These are phyloP conservation scores for Cosmia pyralina DNA, from an alignment of 2,888 invertebrate genomes.

Conservation along the genomic window DNA sequence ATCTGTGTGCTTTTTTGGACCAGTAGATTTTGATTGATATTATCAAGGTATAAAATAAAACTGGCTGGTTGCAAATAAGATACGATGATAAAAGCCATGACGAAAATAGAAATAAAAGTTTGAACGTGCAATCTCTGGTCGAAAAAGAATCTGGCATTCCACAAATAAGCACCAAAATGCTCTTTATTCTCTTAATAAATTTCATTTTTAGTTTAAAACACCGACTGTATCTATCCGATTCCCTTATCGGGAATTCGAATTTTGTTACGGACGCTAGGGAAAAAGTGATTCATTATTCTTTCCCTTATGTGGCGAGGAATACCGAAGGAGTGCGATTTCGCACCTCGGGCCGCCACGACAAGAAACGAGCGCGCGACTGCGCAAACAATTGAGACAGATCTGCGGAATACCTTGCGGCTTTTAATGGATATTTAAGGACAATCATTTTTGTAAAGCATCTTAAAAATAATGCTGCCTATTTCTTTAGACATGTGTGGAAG, in stretches of 20 bases:
- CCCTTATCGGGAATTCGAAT: slow-evolving; percentile 57
- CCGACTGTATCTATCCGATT: slow-evolving; percentile 31
- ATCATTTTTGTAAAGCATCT: neutral
- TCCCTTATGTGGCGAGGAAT: slow-evolving; percentile 51
- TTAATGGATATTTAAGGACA: slow-evolving; percentile 13
- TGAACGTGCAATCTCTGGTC: slow-evolving; percentile 8
- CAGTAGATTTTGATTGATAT: neutral
- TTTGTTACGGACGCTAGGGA: slow-evolving; percentile 47
- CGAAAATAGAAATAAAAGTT: neutral
- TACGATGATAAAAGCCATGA: neutral
- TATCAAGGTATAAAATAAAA: neutral
- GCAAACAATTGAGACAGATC: slow-evolving; percentile 45
- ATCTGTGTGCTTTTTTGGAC: neutral
- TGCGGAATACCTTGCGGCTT: slow-evolving; percentile 17
- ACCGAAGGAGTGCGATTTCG: slow-evolving; percentile 38
- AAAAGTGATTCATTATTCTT: slow-evolving; percentile 60
- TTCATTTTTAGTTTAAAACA: slow-evolving; percentile 44
- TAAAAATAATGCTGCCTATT: neutral
- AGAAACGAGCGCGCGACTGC: slow-evolving; percentile 30
- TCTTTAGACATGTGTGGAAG: neutral
- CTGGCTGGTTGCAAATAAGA: neutral
- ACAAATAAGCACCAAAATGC: neutral
- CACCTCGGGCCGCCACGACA: slow-evolving; percentile 33
- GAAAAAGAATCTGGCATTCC: slow-evolving; percentile 21
- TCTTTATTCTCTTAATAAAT: slow-evolving; percentile 25